Conservation (phyloP, 2,113 vertebrate genomes). For the Tupaia chinensis region DNA sequence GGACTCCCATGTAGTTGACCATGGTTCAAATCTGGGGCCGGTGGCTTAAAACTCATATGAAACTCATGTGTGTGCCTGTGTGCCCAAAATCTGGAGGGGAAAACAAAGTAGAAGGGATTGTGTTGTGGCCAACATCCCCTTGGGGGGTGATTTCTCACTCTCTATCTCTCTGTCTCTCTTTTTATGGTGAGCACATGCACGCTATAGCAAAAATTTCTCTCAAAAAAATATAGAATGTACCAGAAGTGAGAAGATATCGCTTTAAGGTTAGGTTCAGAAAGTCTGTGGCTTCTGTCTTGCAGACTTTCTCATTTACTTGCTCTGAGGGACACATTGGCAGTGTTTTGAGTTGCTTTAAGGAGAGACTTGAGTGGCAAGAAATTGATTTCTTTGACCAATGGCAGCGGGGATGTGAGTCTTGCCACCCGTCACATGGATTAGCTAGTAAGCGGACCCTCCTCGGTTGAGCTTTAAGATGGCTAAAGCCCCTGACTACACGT, state of each 20-base stretch:
- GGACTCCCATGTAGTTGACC: too few relatives aligned
- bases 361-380: background rate
- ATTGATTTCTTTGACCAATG: background rate
- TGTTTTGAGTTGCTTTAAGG: background rate
- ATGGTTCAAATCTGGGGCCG: too few relatives aligned
- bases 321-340: background rate
- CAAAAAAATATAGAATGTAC: background rate
- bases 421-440: background rate
- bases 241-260: background rate
- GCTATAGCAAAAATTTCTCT: too few relatives aligned
- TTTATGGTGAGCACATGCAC: too few relatives aligned
- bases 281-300: background rate
- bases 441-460: background rate
- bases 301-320: background rate
- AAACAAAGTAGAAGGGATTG: too few relatives aligned
- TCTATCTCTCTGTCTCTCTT: too few relatives aligned
- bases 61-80: too few relatives aligned
- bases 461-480: background rate
- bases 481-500: background rate
- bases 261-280: background rate
- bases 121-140: too few relatives aligned
- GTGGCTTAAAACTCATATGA: too few relatives aligned
- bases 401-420: background rate
- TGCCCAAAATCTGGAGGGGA: too few relatives aligned
- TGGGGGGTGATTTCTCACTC: too few relatives aligned